phyloP scores from a whole-genome alignment of 2,113 vertebrate species.

The Rhynchomys soricoides region DNA sequence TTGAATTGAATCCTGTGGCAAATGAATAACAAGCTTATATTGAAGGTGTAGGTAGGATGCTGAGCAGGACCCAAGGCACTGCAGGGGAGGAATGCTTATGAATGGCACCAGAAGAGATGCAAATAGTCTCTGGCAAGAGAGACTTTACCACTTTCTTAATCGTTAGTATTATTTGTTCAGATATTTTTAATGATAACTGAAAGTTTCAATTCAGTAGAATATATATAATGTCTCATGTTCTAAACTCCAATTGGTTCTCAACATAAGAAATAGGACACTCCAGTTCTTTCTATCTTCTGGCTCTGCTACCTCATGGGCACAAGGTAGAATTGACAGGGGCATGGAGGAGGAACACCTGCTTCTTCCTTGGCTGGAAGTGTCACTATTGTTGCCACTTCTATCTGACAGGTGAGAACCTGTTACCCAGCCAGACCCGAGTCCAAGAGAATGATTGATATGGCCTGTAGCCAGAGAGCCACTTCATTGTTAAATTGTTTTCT shows the following conservation, averaged over 20 bases:
- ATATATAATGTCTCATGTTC: neutral
- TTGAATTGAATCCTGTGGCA: conserved; percentile 11
- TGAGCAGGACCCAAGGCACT: neutral
- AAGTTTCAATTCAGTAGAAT: neutral
- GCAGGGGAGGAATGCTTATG: neutral
- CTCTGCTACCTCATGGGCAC: neutral
- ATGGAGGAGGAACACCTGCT: neutral
- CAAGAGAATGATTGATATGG: neutral
- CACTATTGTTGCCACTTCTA: neutral
- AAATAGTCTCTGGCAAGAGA: neutral
- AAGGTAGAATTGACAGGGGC: neutral
- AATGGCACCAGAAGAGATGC: neutral
- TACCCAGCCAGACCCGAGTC: neutral
- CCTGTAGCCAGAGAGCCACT: neutral
- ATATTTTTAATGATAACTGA: neutral
- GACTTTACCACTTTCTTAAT: neutral
- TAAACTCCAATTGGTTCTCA: neutral
- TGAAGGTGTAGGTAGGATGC: neutral
- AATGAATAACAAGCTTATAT: neutral
- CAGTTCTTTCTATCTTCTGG: neutral
- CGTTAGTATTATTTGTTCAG: neutral
- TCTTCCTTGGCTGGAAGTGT: neutral
- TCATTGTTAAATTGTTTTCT: neutral
- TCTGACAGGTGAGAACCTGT: neutral
- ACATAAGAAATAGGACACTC: neutral